Evolutionary conservation across 2,888 invertebrate species (phyloP), one percentile per base, ranked within the genome.

Genomic region (Drosophila mercatorum): DNA sequence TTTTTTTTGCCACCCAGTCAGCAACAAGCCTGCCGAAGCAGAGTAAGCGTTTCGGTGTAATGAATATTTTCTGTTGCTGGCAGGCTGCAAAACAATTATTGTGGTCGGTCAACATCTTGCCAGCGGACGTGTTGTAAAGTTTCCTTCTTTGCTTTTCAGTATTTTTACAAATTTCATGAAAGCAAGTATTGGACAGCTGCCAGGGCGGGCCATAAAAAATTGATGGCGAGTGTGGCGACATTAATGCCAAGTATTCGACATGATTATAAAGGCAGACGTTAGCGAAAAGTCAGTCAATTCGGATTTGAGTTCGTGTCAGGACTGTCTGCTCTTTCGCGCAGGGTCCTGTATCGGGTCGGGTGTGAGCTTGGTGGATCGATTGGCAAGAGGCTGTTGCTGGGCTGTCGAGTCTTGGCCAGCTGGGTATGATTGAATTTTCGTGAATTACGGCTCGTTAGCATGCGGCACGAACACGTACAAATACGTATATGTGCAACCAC

Each of bases 381-480:
- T 43, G 60, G 53, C 56, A 70, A 63, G 58, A 59, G 69, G 67
- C 65, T 78, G 80, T 31, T 68, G 72, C 44, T 62, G 58, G 51
- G 34, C 44, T 76, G 57, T 53, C n/a, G 53, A 68, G 63, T 61
- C 69, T 68, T 78, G 75, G 75, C 75, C 79, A 78, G 68, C 73
- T 69, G 75, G 56, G 47, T 74, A 82, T 87, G 81, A 88, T 88
- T 88, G 89, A 83, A 90, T 88, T 88, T 90, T 88, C 76, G 78
- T 80, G 86, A 85, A 85, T 86, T 85, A 89, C 80, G 75, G 80
- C 87, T 90, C 81, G 88, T 85, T 89, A 87, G 87, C 90, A 87
- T 89, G 88, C 61, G 74, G 74, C 78, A 83, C 82, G 85, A 87
- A 82, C 74, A 82, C 68, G 57, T 69, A 72, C 36, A 67, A 17